These are phyloP conservation scores for Apoda limacodes DNA, from an alignment of 2,888 invertebrate genomes.

Conservation along the genomic window DNA sequence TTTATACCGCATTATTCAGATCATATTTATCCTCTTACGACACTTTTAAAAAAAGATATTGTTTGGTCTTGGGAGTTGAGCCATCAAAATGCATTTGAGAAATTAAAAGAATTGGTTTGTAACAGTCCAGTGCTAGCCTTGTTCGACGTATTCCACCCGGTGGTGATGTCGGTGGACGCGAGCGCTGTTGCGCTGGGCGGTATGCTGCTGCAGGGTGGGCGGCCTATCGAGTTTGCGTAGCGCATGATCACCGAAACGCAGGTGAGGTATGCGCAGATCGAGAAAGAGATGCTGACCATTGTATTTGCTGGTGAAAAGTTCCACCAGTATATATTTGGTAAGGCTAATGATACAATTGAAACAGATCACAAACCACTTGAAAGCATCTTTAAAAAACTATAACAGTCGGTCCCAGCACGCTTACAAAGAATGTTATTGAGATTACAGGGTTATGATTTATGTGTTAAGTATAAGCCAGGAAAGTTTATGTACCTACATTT, in stretches of 20 bases:
- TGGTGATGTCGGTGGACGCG: too few species aligned
- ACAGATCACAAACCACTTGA: too few species aligned
- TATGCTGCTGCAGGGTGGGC: slow-evolving; percentile 16
- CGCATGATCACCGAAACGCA: slow-evolving; percentile 17
- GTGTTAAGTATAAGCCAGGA: too few species aligned
- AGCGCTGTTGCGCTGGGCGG: slow-evolving; percentile 16
- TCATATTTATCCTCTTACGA: slow-evolving; percentile 2
- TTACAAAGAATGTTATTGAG: too few species aligned
- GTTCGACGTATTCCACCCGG: slow-evolving; percentile 13
- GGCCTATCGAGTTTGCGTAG: slow-evolving; percentile 17
- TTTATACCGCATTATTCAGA: slow-evolving; percentile 14
- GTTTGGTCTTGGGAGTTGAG: slow-evolving; percentile 13
- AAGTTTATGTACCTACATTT: too few species aligned
- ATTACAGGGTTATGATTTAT: too few species aligned
- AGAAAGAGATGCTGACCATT: slow-evolving; percentile 16
- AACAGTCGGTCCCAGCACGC: not conserved
- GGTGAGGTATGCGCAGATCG: slow-evolving; percentile 14
- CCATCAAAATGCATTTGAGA: slow-evolving; percentile 2
- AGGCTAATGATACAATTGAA: too few species aligned
- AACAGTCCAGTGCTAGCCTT: slow-evolving; percentile 16
- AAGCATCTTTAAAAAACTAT: too few species aligned
- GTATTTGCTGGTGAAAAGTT: slow-evolving; percentile 10
- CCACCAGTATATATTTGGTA: too few species aligned
- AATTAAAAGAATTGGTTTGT: slow-evolving; percentile 7
- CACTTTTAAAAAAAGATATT: slow-evolving; percentile 11